Evolutionary conservation across 2,113 vertebrate species (phyloP), one percentile per base, ranked within the genome.

Genomic region (Helogale parvula): DNA sequence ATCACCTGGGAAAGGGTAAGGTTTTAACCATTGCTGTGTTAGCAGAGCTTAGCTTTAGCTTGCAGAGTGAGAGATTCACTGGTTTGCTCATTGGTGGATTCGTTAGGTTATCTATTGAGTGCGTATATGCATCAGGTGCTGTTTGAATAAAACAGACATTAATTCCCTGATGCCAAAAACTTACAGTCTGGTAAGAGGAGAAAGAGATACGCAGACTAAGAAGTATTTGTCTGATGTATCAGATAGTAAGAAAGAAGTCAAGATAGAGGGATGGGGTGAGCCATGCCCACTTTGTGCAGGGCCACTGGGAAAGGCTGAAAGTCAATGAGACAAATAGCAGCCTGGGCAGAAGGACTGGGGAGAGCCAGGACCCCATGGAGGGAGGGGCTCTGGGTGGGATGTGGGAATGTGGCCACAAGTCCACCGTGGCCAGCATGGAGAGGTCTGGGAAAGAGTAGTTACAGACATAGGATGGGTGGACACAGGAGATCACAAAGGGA

Each of bases 141-240:
- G 2, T 79, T 65, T 65, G 79, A 86, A 68, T 85, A 77, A 94
- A 92, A 72, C 31, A 88, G 35, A 41, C 38, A 50, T 71, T 45
- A 23, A 69, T 68, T 80, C 23, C 21, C 66, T 90, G 35, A 29
- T 72, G 29, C 86, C n/a, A 54, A 71, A 83, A 89, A 57, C 65
- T 45, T 69, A 50, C 25, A 17, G 50, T 63, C 19, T 93, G 52
- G n/a, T 77, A 7, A 74, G 33, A 87, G 23, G 10, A 88, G 69
- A 76, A 47, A 83, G 57, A 63, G 54, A 57, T 19, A 66, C 63
- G 60, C 17, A n/a, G 47, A 29, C 19, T 47, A 93, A 81, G 10
- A 93, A 54, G 38, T 60, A 92, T 60, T 93, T 57, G 88, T 7
- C 38, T 35, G 13, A 14, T 25, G 2, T 79, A n/a, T 45, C 71